phyloP scores from a whole-genome alignment of 2,888 invertebrate genomes.

The Ectemnius continuus region DNA sequence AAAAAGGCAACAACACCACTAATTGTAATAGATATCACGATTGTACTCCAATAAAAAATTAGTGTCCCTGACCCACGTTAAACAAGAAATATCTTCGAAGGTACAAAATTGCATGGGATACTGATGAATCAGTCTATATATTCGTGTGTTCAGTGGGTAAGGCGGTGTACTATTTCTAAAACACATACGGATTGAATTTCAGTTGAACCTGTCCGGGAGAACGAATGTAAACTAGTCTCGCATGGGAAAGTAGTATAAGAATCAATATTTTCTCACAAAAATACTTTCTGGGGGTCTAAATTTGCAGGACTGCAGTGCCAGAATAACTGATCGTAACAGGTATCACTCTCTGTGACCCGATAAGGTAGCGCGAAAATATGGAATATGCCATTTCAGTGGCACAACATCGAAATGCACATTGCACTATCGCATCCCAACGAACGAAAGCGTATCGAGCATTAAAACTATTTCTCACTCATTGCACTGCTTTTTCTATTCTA shows the following conservation, averaged over 20 bases:
- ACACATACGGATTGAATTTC: not conserved
- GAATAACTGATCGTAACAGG: slow-evolving; percentile 29
- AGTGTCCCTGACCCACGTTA: too few species aligned
- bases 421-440: not conserved
- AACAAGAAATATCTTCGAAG: too few species aligned
- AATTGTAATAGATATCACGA: not conserved
- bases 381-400: slow-evolving; percentile 26
- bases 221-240: slow-evolving; percentile 1
- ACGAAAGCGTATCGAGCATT: too few species aligned
- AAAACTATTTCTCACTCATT: not conserved
- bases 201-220: not conserved
- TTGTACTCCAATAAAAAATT: too few species aligned
- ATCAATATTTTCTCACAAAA: not conserved
- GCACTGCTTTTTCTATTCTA: not conserved
- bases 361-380: slow-evolving; percentile 50
- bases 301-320: not conserved
- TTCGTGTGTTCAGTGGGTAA: too few species aligned
- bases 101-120: too few species aligned
- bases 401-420: not conserved
- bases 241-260: not conserved
- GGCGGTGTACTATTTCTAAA: too few species aligned
- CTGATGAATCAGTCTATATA: too few species aligned
- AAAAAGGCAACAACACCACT: not conserved
- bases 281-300: not conserved
- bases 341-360: slow-evolving; percentile 43